These are phyloP conservation scores for Trachelus tabidus DNA, from an alignment of 2,888 invertebrate species.

Conservation along the genomic window DNA sequence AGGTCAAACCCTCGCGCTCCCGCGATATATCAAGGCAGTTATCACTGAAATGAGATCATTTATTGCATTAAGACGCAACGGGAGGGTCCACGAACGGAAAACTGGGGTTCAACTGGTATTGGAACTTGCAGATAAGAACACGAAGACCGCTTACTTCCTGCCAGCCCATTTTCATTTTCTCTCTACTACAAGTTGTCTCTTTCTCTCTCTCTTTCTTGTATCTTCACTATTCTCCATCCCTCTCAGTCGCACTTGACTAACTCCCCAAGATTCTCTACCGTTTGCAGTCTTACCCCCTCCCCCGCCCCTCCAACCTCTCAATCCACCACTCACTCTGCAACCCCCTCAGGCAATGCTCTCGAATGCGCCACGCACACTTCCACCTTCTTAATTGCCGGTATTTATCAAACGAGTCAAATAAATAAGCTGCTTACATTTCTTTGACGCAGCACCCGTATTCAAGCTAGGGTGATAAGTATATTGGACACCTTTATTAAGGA, in stretches of 20 bases:
- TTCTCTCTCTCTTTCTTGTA: conserved; percentile 13
- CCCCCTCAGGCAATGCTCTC: conserved; percentile 11
- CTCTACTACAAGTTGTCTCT: conserved; percentile 10
- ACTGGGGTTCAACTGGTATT: conserved; percentile 46
- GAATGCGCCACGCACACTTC: conserved; percentile 16
- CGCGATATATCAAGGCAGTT: conserved; percentile 59
- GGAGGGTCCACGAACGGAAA: conserved; percentile 41
- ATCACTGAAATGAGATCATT: conserved; percentile 60
- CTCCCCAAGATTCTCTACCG: conserved; percentile 16
- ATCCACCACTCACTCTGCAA: conserved; percentile 9
- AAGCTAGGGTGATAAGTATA: conserved; percentile 49
- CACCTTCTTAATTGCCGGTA: conserved; percentile 53
- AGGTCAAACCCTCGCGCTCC: conserved; percentile 20
- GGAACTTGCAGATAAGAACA: conserved; percentile 55
- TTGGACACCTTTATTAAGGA: conserved; percentile 21
- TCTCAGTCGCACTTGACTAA: conserved; percentile 15
- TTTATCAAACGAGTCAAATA: conserved; percentile 59
- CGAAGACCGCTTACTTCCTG: conserved; percentile 29
- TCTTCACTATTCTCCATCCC: conserved; percentile 10
- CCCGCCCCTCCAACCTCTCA: conserved; percentile 1
- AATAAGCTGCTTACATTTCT: conserved; percentile 59
- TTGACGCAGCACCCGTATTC: conserved; percentile 50
- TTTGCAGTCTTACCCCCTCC: conserved; percentile 9
- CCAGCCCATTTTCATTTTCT: conserved; percentile 14
- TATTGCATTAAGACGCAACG: conserved; percentile 51